These are phyloP conservation scores for Balaeniceps rex DNA, from an alignment of 2,113 vertebrate genomes.

Conservation along the genomic window DNA sequence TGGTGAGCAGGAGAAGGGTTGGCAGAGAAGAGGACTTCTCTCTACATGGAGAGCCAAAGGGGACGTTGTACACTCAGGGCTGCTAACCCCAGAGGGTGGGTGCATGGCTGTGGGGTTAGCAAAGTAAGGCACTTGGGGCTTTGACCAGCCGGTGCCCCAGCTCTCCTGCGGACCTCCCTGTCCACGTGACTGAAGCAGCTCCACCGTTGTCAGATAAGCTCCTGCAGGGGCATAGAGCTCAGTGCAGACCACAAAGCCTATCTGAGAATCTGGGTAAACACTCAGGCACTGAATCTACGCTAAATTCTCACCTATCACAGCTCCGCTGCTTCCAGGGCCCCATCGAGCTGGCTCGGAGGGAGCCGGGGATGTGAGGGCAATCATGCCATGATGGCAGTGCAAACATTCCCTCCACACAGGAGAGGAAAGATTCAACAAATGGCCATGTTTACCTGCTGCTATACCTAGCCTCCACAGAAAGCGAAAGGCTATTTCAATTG, in stretches of 20 bases:
- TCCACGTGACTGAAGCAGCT: rapidly evolving
- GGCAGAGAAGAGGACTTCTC: background rate
- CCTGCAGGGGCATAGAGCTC: background rate
- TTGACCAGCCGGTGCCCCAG: background rate
- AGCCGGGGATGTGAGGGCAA: background rate
- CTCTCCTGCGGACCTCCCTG: background rate
- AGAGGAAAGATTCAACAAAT: slow-evolving; percentile 40
- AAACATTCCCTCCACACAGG: background rate
- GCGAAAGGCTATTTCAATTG: background rate
- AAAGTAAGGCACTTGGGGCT: background rate
- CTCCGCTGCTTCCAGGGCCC: background rate
- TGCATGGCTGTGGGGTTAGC: no score
- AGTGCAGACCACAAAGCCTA: background rate
- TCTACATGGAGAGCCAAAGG: background rate
- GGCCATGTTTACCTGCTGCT: slow-evolving; percentile 3
- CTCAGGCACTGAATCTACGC: background rate
- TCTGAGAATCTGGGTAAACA: background rate
- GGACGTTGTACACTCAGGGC: rapidly evolving
- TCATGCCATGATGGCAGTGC: background rate
- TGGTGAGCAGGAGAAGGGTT: background rate
- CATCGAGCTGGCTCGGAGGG: background rate
- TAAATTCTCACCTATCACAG: background rate
- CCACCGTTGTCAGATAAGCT: background rate
- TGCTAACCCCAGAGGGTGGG: background rate
- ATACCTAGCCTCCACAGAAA: background rate